Evolutionary conservation across 2,113 vertebrate species (phyloP), one percentile per base, ranked within the genome.

Genomic region (Gallinago media): DNA sequence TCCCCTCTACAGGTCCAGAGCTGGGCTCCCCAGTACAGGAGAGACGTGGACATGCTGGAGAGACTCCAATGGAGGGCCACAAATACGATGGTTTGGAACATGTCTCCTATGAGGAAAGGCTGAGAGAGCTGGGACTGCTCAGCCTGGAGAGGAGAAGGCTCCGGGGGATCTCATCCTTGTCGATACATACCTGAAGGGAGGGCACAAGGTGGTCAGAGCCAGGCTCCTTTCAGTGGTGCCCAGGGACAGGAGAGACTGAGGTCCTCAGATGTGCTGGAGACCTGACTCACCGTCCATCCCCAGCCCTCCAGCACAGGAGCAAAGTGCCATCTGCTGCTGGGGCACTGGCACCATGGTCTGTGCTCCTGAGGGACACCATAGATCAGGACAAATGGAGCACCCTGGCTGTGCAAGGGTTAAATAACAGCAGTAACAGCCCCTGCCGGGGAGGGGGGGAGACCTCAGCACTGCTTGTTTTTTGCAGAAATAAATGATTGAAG

Each of bases 231-330:
- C 34, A 12, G n/a, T 13, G 19, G 27, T 70, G 27, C 8, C 13
- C 8, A 21, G 0, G 14, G 42, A 15, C 36, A 58, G 77, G 44
- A 49, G 21, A 10, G 13, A 47, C 0, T 11, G 36, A 46, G 19
- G 27, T 38, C 54, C 54, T 75, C 38, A 25, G 46, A 21, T n/a
- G 15, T 5, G 1, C 54, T 54, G 46, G 46, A 62, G 40, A 55
- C 0, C 3, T 0, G 1, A 13, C n/a, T 61, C 23, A 13, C 27
- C 1, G 0, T 27, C 38, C 19, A 29, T 68, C 20, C 29, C 38
- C 55, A 47, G 38, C 38, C 10, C 29, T 61, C 40, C 40, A 47
- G 40, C 47, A 55, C 11, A 12, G 32, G 11, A 70, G 38, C 25
- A 16, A 44, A 32, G 7, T 31, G 79, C 21, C 25, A 9, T 17